Conservation (phyloP, 2,888 invertebrate species). For the Dascillus cervinus region DNA sequence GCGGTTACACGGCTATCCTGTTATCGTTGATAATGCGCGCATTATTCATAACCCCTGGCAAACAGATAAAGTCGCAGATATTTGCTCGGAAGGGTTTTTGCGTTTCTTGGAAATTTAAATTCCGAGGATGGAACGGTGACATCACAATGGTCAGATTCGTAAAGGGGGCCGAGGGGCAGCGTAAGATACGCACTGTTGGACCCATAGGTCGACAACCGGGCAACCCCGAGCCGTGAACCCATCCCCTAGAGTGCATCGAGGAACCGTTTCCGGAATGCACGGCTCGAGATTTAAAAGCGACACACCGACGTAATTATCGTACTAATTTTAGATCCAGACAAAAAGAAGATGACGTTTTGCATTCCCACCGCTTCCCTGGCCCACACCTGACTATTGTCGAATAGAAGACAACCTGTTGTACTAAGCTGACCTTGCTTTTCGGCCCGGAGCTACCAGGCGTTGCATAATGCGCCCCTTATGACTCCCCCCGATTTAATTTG, state of each 20-base stretch:
- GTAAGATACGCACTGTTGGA: slow-evolving; percentile 24
- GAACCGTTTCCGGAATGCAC: too few relatives aligned
- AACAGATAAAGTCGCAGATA: too few relatives aligned
- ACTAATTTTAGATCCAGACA: too few relatives aligned
- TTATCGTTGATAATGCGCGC: too few relatives aligned
- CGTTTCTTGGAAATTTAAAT: too few relatives aligned
- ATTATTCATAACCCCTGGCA: too few relatives aligned
- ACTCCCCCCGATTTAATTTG: slow-evolving; percentile 11
- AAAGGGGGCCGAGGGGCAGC: slow-evolving; percentile 23
- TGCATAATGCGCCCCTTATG: slow-evolving; percentile 20
- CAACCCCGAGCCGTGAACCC: slow-evolving; percentile 25
- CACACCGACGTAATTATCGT: too few relatives aligned
- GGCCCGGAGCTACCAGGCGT: slow-evolving; percentile 18
- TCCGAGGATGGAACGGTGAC: slow-evolving; percentile 19
- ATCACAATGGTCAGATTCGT: slow-evolving; percentile 18
- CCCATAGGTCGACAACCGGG: slow-evolving; percentile 34
- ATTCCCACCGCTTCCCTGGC: too few relatives aligned
- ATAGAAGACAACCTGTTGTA: slow-evolving; percentile 21
- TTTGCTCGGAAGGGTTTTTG: too few relatives aligned
- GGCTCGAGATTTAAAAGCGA: too few relatives aligned
- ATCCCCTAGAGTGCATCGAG: background rate
- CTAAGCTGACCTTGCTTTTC: slow-evolving; percentile 21
- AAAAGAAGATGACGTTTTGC: too few relatives aligned
- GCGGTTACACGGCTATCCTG: too few relatives aligned
- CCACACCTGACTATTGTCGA: slow-evolving; percentile 15